Conservation (phyloP, 2,797 vertebrate species). For the Lacerta bilineata region DNA sequence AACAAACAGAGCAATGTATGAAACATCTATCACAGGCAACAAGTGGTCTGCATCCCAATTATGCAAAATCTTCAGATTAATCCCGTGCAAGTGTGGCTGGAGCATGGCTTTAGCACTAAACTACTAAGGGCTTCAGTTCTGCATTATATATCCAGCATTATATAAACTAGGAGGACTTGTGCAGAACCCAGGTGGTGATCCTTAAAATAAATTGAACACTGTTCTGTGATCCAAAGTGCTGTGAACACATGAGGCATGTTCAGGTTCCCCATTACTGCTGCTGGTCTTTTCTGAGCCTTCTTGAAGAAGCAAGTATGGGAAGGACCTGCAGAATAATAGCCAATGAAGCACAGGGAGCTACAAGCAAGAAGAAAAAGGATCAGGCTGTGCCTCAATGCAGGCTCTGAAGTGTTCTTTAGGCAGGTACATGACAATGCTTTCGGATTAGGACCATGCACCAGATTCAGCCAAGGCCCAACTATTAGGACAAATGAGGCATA, state of each 20-base stretch:
- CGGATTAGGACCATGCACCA: too few relatives aligned
- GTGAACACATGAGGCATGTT: background rate
- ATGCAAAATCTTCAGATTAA: background rate
- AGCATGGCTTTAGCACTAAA: background rate
- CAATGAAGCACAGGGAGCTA: background rate
- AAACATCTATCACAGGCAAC: slow-evolving; percentile 15
- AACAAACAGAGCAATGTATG: slow-evolving; percentile 22
- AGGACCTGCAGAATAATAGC: background rate
- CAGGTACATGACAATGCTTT: background rate
- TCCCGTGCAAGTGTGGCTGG: background rate
- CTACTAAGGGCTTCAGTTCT: background rate
- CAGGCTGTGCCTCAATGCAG: background rate
- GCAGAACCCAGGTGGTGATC: background rate
- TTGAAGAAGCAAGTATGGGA: background rate
- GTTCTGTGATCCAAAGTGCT: background rate
- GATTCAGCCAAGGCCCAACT: too few relatives aligned
- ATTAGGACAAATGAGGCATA: too few relatives aligned
- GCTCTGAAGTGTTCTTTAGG: background rate
- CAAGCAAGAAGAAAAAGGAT: background rate
- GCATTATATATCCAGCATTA: background rate
- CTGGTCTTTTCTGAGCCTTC: background rate
- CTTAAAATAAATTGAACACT: background rate
- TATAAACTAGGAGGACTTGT: background rate
- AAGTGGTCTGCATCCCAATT: slow-evolving; percentile 37
- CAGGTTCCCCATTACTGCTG: background rate